Percentiles rank a stretch among this genome's conserved stretches.
Evolutionary conservation across 2,888 invertebrate species (phyloP).

Genomic region (Aleiodes alternator): DNA sequence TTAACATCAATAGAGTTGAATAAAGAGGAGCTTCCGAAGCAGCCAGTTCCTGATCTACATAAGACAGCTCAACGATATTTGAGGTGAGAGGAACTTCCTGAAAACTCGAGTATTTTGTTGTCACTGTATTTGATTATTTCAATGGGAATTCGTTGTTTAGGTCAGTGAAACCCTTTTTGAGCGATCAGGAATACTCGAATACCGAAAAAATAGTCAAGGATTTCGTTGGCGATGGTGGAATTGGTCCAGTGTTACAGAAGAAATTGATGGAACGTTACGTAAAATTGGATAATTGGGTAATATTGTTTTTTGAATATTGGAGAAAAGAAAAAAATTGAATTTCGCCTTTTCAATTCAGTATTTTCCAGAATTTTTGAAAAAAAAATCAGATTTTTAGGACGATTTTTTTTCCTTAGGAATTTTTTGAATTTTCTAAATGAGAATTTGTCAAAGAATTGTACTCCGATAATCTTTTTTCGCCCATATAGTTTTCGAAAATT

Average conservation of each 20-base stretch:
- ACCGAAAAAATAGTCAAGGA: slow-evolving; percentile 82
- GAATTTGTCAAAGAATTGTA: too few relatives aligned
- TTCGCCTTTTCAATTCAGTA: too few relatives aligned
- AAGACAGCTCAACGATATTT: slow-evolving; percentile 87
- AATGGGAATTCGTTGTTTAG: slow-evolving; percentile 60
- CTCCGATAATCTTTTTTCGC: too few relatives aligned
- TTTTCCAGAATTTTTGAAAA: too few relatives aligned
- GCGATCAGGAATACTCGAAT: slow-evolving; percentile 82
- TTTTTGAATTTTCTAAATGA: too few relatives aligned
- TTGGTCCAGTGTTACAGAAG: slow-evolving; percentile 84
- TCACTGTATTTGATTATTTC: background rate
- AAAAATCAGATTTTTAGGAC: too few relatives aligned
- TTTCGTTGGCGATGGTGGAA: slow-evolving; percentile 80
- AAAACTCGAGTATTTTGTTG: background rate
- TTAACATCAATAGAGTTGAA: slow-evolving; percentile 54
- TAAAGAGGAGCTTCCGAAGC: slow-evolving; percentile 78
- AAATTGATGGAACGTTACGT: slow-evolving; percentile 83
- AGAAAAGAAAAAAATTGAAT: too few relatives aligned
- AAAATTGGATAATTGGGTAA: slow-evolving; percentile 83
- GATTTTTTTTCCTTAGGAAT: too few relatives aligned
- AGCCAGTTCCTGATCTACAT: slow-evolving; percentile 88
- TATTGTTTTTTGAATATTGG: too few relatives aligned
- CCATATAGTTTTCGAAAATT: too few relatives aligned
- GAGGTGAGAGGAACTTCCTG: slow-evolving; percentile 66
- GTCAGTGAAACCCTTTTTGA: slow-evolving; percentile 87